phyloP scores from a whole-genome alignment of 2,113 vertebrate genomes.

The Excalfactoria chinensis region DNA sequence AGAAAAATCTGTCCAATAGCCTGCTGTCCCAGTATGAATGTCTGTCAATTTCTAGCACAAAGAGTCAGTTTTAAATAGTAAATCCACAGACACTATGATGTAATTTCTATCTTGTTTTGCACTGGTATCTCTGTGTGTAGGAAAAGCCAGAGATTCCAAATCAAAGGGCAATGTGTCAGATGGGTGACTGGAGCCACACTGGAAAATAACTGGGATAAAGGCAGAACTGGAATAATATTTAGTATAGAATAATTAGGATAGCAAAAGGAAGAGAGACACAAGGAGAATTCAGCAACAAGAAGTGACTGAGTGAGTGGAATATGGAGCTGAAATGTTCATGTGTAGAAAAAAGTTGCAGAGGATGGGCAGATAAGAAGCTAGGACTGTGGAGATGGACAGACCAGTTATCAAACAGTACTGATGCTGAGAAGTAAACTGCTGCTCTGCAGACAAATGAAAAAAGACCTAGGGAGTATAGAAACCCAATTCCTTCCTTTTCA shows the following conservation, averaged over 20 bases:
- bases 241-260: neutral
- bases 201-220: neutral
- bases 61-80: neutral
- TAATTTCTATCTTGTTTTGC: neutral
- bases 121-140: neutral
- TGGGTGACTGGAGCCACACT: neutral
- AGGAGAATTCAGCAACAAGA: neutral
- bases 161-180: neutral
- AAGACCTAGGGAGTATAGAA: neutral
- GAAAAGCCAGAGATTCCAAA: neutral
- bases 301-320: neutral
- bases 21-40: neutral
- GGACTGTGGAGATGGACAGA: neutral
- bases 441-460: neutral
- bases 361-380: neutral
- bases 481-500: neutral
- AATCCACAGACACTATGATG: neutral
- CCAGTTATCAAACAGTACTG: neutral
- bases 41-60: neutral
- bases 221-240: neutral
- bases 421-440: neutral
- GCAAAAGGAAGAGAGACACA: neutral
- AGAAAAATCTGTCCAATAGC: neutral
- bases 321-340: neutral
- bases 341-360: neutral